A percentile compares a stretch with the other conserved stretches of the same genome.
phyloP scores from a whole-genome alignment of 1,140 invertebrate species.

The Drosophila ficusphila region DNA sequence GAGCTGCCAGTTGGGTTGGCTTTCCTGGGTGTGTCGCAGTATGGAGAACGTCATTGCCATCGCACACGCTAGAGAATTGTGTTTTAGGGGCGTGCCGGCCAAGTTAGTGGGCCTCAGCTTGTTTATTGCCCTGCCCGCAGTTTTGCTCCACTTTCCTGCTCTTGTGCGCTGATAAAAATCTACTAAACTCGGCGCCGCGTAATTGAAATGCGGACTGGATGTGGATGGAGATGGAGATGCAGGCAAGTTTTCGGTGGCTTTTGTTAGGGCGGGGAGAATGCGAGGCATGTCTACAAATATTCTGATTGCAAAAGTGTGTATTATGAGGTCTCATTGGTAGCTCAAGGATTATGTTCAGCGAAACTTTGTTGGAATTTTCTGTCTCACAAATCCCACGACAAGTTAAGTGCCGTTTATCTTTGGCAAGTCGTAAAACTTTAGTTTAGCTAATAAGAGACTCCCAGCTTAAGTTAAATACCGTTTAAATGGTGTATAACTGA shows the following conservation, averaged over 20 bases:
- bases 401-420: background rate
- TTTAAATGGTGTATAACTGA: no score
- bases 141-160: slow-evolving; percentile 34
- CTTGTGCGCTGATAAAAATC: slow-evolving; percentile 56
- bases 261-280: slow-evolving; percentile 3
- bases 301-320: slow-evolving; percentile 16
- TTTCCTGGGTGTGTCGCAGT: slow-evolving; percentile 43
- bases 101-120: slow-evolving; percentile 46
- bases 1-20: background rate
- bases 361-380: background rate
- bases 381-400: background rate
- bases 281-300: slow-evolving; percentile 10
- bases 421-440: background rate
- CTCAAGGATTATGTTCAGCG: background rate
- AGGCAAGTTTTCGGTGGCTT: slow-evolving; percentile 16
- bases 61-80: slow-evolving; percentile 45
- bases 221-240: slow-evolving; percentile 22
- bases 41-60: slow-evolving; percentile 43
- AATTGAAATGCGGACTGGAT: slow-evolving; percentile 56
- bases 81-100: slow-evolving; percentile 42
- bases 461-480: no score
- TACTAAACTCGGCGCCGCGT: slow-evolving; percentile 52
- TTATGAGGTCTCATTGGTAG: background rate
- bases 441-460: background rate
- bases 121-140: slow-evolving; percentile 53